phyloP scores from a whole-genome alignment of 92 coral and sea anemone genomes.

The Parazoanthus atlanticus region DNA sequence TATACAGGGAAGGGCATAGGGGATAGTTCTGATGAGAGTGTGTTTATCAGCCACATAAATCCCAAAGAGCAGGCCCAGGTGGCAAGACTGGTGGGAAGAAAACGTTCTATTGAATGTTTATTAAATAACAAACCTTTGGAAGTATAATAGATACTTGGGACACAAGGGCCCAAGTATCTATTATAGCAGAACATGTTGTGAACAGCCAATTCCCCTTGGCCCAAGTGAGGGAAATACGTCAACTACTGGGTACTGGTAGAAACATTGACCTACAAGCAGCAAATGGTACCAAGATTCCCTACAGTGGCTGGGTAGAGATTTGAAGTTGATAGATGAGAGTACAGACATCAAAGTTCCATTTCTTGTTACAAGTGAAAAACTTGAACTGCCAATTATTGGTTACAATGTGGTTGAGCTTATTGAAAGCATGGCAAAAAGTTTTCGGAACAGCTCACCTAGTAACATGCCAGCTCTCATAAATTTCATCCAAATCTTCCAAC shows the following conservation, averaged over 20 bases:
- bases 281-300: conserved; percentile 45
- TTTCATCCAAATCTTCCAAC: background rate
- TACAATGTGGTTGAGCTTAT: no score
- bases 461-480: no score
- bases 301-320: conserved; percentile 51
- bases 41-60: conserved; percentile 57
- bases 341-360: conserved; percentile 44
- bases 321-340: conserved; percentile 5
- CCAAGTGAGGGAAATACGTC: background rate
- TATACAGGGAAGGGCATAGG: conserved; percentile 52
- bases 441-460: background rate
- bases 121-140: conserved; percentile 29
- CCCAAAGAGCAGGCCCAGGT: conserved; percentile 57
- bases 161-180: conserved; percentile 57
- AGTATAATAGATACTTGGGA: conserved; percentile 44
- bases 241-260: conserved; percentile 11
- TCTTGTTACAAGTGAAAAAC: conserved; percentile 26
- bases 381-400: no score
- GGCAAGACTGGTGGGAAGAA: conserved; percentile 57
- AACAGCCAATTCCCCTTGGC: conserved; percentile 6
- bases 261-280: conserved; percentile 39
- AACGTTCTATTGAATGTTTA: conserved; percentile 56
- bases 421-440: conserved; percentile 4
- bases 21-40: conserved; percentile 33
- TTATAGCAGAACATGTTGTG: conserved; percentile 33